phyloP scores from a whole-genome alignment of 2,888 invertebrate species.

The Sarcophaga subvicina region DNA sequence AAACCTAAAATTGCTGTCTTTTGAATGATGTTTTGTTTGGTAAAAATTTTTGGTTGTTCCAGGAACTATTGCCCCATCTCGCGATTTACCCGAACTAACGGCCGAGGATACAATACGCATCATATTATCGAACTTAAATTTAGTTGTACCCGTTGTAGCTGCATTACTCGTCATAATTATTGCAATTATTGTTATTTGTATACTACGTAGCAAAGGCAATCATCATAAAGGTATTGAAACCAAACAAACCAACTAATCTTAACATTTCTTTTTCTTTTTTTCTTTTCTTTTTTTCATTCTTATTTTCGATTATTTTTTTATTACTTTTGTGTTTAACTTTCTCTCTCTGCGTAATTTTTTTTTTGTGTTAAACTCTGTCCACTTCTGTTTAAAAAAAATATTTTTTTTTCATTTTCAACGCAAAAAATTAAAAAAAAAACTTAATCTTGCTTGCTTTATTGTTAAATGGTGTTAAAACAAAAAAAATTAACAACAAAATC shows the following conservation, averaged over 20 bases:
- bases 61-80: conserved; percentile 97
- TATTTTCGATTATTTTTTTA: conserved; percentile 68
- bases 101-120: conserved; percentile 93
- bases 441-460: conserved; percentile 59
- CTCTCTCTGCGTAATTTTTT: conserved; percentile 72
- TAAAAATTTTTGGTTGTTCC: conserved; percentile 85
- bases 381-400: conserved; percentile 39
- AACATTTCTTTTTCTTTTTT: conserved; percentile 75
- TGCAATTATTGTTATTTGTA: conserved; percentile 96
- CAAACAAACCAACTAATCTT: conserved; percentile 59
- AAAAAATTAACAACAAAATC: neutral
- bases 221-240: conserved; percentile 90
- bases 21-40: conserved; percentile 69
- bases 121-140: conserved; percentile 94
- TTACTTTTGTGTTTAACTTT: conserved; percentile 73
- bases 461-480: conserved; percentile 65
- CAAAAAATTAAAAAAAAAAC: conserved; percentile 5
- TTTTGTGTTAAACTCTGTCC: conserved; percentile 55
- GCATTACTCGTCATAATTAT: conserved; percentile 96
- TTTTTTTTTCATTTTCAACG: neutral
- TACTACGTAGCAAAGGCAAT: conserved; percentile 92
- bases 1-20: conserved; percentile 42
- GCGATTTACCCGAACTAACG: conserved; percentile 90
- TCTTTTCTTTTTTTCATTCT: too few relatives aligned
- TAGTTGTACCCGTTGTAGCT: conserved; percentile 96